These are phyloP conservation scores for Thalassoma bifasciatum DNA, from an alignment of 2,113 vertebrate species.

Conservation along the genomic window DNA sequence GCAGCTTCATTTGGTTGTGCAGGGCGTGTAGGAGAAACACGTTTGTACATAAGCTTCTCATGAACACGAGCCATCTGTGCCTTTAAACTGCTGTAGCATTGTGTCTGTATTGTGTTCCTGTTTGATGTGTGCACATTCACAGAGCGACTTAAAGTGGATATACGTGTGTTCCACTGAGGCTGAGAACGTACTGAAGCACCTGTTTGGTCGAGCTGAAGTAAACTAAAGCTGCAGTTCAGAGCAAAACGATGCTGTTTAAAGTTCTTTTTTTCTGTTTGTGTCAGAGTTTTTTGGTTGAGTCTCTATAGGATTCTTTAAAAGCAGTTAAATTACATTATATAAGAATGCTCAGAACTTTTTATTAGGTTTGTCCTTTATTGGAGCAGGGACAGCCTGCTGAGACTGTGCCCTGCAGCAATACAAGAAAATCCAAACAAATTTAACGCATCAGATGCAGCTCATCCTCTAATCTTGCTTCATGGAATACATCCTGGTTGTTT, in stretches of 20 bases:
- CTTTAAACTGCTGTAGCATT: slow-evolving; percentile 8
- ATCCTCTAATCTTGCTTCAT: too few relatives aligned
- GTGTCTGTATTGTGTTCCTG: neutral
- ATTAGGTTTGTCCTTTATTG: too few relatives aligned
- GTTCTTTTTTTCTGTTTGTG: neutral
- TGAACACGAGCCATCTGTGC: neutral
- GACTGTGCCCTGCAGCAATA: too few relatives aligned
- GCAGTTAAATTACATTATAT: neutral
- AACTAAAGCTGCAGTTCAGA: neutral
- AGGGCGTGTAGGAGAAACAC: slow-evolving; percentile 4
- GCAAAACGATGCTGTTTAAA: neutral
- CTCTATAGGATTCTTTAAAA: neutral
- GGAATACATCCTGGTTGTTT: too few relatives aligned
- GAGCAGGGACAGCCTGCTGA: too few relatives aligned
- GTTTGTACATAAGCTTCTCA: slow-evolving; percentile 9
- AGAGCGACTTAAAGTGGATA: neutral
- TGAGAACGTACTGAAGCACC: neutral
- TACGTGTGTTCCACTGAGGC: neutral
- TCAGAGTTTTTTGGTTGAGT: neutral
- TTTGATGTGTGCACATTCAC: slow-evolving; percentile 4
- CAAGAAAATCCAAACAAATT: too few relatives aligned
- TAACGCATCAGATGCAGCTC: too few relatives aligned
- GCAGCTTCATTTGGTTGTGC: slow-evolving; percentile 21
- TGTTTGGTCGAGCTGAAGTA: neutral
- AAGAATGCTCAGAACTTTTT: neutral